Percentiles rank a stretch among this genome's conserved stretches.
phyloP scores from a whole-genome alignment of 2,113 vertebrate genomes.

The Engystomops pustulosus region DNA sequence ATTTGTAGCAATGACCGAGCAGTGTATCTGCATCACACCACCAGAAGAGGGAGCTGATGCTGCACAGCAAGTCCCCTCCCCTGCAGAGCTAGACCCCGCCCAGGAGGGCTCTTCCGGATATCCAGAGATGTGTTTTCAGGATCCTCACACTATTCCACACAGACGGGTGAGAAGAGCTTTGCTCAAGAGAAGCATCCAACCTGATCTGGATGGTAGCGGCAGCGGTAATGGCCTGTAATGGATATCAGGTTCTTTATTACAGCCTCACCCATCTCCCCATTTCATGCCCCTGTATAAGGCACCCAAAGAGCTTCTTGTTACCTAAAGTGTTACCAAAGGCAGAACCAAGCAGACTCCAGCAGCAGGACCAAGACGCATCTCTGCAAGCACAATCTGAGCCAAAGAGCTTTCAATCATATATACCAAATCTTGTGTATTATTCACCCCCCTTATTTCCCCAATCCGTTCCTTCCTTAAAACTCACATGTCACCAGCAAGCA shows the following conservation, averaged over 20 bases:
- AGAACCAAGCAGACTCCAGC: neutral
- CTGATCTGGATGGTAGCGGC: constrained; percentile 33
- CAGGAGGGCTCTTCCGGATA: constrained; percentile 29
- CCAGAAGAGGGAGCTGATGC: neutral
- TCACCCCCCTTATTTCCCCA: neutral
- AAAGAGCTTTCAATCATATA: constrained; percentile 13
- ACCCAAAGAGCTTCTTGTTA: neutral
- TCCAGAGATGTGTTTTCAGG: constrained; percentile 23
- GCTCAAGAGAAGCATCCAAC: neutral
- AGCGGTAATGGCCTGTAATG: constrained; percentile 23
- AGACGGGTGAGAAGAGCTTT: constrained; percentile 8
- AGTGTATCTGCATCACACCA: constrained; percentile 19
- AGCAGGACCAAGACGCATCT: neutral
- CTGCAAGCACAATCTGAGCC: constrained; percentile 46
- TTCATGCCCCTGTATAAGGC: neutral
- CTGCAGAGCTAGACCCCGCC: constrained; percentile 4
- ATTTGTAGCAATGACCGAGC: neutral
- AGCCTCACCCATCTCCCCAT: neutral
- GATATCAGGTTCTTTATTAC: neutral
- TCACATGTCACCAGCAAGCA: neutral
- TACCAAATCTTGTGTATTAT: neutral
- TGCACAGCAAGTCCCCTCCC: neutral
- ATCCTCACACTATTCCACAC: neutral
- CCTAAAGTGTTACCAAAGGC: constrained; percentile 3
- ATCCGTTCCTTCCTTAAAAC: neutral